A percentile compares a stretch with the other conserved stretches of the same genome.
These are phyloP conservation scores for Saccostrea glomerata DNA, from an alignment of 1,140 invertebrate genomes.

Conservation along the genomic window DNA sequence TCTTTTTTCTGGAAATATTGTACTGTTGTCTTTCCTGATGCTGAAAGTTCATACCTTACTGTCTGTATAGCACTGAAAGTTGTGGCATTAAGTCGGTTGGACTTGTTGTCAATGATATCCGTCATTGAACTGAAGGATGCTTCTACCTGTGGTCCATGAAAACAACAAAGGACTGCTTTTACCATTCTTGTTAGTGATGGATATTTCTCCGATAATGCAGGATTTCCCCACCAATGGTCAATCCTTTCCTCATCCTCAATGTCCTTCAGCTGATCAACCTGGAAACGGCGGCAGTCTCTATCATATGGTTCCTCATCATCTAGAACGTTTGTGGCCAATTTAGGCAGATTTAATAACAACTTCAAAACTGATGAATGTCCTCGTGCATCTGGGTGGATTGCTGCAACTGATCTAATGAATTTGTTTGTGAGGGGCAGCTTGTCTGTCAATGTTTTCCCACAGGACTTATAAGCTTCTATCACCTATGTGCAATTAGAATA, in stretches of 20 bases:
- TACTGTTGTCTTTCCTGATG: slow-evolving; percentile 25
- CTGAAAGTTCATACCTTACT: slow-evolving; percentile 40
- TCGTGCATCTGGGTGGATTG: no score
- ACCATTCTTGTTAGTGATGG: slow-evolving; percentile 42
- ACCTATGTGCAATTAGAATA: no score
- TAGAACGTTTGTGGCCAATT: no score
- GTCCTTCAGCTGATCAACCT: background rate
- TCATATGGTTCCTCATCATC: background rate
- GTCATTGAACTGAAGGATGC: slow-evolving; percentile 43
- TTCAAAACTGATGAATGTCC: no score
- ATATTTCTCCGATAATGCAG: slow-evolving; percentile 6
- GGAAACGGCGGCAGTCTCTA: background rate
- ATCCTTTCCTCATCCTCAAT: background rate
- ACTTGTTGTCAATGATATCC: slow-evolving; percentile 48
- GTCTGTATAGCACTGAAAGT: slow-evolving; percentile 47
- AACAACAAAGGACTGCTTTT: slow-evolving; percentile 35
- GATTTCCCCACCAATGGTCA: no score
- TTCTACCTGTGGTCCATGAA: slow-evolving; percentile 56
- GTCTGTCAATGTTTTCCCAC: no score
- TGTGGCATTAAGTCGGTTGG: slow-evolving; percentile 37
- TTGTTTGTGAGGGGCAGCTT: no score
- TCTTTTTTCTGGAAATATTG: slow-evolving; percentile 41
- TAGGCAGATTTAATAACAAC: no score
- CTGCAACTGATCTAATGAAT: no score
- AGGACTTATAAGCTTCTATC: no score